Evolutionary conservation across 2,113 vertebrate genomes (phyloP).

Genomic region (Epinephelus lanceolatus): DNA sequence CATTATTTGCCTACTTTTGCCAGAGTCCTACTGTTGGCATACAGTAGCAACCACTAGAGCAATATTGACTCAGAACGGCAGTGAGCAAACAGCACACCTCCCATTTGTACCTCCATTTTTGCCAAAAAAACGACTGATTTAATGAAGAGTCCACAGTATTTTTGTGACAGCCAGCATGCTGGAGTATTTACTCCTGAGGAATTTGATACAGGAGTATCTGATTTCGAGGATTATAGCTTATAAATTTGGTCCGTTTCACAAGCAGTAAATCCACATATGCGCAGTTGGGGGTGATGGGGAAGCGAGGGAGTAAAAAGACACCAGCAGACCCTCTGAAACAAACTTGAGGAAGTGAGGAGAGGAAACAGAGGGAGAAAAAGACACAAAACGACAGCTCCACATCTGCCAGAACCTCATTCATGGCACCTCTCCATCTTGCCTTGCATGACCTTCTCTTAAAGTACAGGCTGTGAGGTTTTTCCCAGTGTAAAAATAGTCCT

Average conservation of each 20-base stretch:
- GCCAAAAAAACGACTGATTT: conserved; percentile 9
- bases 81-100: conserved; percentile 51
- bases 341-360: conserved; percentile 54
- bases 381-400: conserved; percentile 59
- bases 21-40: conserved; percentile 43
- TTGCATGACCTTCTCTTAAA: conserved; percentile 86
- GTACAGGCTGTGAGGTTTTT: conserved; percentile 85
- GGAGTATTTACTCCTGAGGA: conserved; percentile 15
- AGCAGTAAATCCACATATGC: conserved; percentile 15
- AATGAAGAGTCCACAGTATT: conserved; percentile 3
- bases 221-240: background rate
- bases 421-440: conserved; percentile 88
- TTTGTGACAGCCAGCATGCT: conserved; percentile 20
- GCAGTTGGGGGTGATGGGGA: background rate
- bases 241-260: background rate
- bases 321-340: conserved; percentile 22
- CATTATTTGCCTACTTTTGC: conserved; percentile 54
- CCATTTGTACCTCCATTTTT: conserved; percentile 52
- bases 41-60: conserved; percentile 44
- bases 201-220: conserved; percentile 11
- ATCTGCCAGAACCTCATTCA: conserved; percentile 81
- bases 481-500: conserved; percentile 68
- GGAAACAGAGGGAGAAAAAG: conserved; percentile 39
- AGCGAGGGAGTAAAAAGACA: conserved; percentile 9
- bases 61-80: conserved; percentile 66